These are phyloP conservation scores for Parotia lawesii DNA, from an alignment of 2,113 vertebrate species.

Conservation along the genomic window DNA sequence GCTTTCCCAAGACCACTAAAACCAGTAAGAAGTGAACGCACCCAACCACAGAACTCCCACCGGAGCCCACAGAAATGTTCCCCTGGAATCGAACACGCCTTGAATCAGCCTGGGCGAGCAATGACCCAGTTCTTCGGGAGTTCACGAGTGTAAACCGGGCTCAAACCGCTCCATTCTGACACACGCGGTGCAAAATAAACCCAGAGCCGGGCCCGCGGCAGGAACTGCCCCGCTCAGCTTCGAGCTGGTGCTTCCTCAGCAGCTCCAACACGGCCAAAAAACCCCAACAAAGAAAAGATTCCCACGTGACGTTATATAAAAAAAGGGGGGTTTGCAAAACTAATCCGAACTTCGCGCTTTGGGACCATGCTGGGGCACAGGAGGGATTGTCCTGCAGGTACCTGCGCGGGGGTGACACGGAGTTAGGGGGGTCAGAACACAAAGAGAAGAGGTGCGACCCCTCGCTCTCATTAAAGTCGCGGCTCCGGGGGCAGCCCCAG, in stretches of 20 bases:
- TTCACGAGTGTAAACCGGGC: not conserved
- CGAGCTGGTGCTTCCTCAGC: not conserved
- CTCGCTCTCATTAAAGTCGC: accelerated
- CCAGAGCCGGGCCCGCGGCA: not conserved
- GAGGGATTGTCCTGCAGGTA: not conserved
- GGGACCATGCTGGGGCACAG: accelerated
- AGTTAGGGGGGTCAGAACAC: accelerated
- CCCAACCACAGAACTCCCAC: not conserved
- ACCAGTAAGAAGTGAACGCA: not conserved
- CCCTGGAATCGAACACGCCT: not conserved
- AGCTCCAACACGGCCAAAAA: not conserved
- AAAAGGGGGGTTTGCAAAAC: not conserved
- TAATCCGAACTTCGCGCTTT: not conserved
- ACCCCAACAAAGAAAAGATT: not conserved
- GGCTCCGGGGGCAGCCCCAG: not conserved
- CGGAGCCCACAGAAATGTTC: not conserved
- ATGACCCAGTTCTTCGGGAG: not conserved
- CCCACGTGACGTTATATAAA: not conserved
- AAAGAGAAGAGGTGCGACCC: accelerated
- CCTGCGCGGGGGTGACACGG: not conserved
- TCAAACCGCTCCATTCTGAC: not conserved
- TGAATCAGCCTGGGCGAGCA: not conserved
- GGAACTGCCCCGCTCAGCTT: not conserved
- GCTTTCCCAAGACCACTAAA: not conserved
- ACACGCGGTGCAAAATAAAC: accelerated